Conservation (phyloP, 2,888 invertebrate species). For the Phaedon cochleariae region DNA sequence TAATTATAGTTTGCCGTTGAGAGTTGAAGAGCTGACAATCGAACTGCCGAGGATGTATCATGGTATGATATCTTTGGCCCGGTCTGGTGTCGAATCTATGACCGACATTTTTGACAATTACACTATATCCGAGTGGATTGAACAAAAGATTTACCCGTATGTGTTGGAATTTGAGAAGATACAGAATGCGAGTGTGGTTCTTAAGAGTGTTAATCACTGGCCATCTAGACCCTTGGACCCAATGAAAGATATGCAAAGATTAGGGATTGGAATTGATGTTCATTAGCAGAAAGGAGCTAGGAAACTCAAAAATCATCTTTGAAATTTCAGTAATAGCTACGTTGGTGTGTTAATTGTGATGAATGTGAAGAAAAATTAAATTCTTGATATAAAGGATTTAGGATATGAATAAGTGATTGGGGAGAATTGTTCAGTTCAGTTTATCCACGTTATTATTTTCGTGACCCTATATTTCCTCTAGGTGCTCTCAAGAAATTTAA, state of each 20-base stretch:
- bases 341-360: background rate
- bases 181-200: slow-evolving; percentile 63
- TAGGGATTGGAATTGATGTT: slow-evolving; percentile 55
- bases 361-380: background rate
- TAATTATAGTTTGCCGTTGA: slow-evolving; percentile 72
- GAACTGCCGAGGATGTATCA: slow-evolving; percentile 69
- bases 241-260: slow-evolving; percentile 61
- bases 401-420: no score
- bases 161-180: slow-evolving; percentile 65
- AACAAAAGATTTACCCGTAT: slow-evolving; percentile 71
- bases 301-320: background rate
- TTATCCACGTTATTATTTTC: no score
- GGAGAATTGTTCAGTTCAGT: no score
- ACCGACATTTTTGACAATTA: slow-evolving; percentile 68
- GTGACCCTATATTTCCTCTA: no score
- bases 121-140: slow-evolving; percentile 72
- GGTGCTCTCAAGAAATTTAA: no score
- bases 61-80: slow-evolving; percentile 65
- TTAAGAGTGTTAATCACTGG: slow-evolving; percentile 68
- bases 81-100: slow-evolving; percentile 67
- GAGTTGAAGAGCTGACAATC: slow-evolving; percentile 70
- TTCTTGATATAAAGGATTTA: no score
- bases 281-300: slow-evolving; percentile 16
- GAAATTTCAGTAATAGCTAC: background rate
- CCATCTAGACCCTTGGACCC: slow-evolving; percentile 68